Conservation (phyloP, 2,888 invertebrate genomes). For the Epistrophella euchroma region DNA sequence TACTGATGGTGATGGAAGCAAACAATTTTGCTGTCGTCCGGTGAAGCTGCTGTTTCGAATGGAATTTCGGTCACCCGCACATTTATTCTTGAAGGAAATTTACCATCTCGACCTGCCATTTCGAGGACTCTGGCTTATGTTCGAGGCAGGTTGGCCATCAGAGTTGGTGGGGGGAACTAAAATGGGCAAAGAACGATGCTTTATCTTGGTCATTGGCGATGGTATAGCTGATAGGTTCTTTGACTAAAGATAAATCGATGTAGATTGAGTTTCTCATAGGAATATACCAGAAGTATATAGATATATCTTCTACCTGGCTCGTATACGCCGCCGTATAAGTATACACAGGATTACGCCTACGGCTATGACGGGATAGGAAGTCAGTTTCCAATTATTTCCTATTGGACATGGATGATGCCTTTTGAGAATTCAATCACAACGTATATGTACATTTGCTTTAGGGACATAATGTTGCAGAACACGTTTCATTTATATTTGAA, state of each 20-base stretch:
- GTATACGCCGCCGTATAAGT: neutral
- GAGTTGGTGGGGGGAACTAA: neutral
- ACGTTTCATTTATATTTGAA: constrained; percentile 62
- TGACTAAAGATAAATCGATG: constrained; percentile 68
- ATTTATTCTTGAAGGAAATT: constrained; percentile 60
- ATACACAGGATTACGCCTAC: neutral
- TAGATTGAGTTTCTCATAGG: constrained; percentile 30
- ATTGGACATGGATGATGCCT: constrained; percentile 64
- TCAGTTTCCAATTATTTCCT: constrained; percentile 75
- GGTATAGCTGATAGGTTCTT: constrained; percentile 58
- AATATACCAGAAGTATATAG: neutral
- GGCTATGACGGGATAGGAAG: constrained; percentile 37
- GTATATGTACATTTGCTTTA: constrained; percentile 37
- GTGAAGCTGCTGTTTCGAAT: constrained; percentile 60
- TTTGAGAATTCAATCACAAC: constrained; percentile 72
- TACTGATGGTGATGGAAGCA: constrained; percentile 23
- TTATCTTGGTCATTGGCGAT: constrained; percentile 68
- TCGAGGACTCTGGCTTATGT: constrained; percentile 9
- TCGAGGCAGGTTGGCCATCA: neutral
- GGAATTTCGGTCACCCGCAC: constrained; percentile 76
- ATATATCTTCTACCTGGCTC: neutral
- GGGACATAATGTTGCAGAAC: constrained; percentile 59
- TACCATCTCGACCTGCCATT: constrained; percentile 49
- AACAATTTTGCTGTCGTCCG: constrained; percentile 70
- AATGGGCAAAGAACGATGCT: constrained; percentile 42